phyloP scores from a whole-genome alignment of 2,797 vertebrate species.

The Octomys mimax region DNA sequence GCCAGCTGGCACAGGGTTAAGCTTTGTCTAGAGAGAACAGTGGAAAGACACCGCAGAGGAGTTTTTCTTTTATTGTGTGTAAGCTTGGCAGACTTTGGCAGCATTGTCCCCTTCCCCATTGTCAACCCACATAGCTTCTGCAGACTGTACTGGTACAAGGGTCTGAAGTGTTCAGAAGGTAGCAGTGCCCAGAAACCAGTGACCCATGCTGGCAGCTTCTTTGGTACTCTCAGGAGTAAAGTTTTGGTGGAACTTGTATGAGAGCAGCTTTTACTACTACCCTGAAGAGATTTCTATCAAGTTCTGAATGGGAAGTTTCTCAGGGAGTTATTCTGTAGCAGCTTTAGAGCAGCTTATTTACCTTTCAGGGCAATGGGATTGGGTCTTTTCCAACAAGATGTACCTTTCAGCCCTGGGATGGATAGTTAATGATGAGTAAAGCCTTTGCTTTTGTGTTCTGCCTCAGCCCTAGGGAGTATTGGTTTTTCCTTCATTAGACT shows the following conservation, averaged over 20 bases:
- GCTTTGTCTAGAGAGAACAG: neutral
- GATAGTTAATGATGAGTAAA: neutral
- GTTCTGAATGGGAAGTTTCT: neutral
- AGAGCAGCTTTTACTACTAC: neutral
- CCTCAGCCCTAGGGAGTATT: neutral
- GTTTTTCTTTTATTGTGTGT: neutral
- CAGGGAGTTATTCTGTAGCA: neutral
- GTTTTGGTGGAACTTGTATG: neutral
- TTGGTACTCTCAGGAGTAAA: neutral
- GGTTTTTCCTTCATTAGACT: neutral
- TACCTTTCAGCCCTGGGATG: neutral
- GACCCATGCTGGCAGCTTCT: neutral
- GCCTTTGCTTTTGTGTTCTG: neutral
- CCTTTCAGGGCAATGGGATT: neutral
- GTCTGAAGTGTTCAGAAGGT: neutral
- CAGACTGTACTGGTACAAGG: neutral
- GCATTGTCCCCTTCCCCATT: neutral
- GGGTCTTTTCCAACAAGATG: neutral
- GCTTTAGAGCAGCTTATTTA: conserved; percentile 4
- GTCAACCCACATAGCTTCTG: neutral
- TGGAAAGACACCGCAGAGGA: neutral
- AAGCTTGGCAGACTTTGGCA: neutral
- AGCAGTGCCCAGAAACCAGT: neutral
- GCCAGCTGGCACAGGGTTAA: neutral
- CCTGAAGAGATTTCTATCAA: conserved; percentile 12